Evolutionary conservation across 2,888 invertebrate genomes (phyloP).

Genomic region (Drosophila histrio): DNA sequence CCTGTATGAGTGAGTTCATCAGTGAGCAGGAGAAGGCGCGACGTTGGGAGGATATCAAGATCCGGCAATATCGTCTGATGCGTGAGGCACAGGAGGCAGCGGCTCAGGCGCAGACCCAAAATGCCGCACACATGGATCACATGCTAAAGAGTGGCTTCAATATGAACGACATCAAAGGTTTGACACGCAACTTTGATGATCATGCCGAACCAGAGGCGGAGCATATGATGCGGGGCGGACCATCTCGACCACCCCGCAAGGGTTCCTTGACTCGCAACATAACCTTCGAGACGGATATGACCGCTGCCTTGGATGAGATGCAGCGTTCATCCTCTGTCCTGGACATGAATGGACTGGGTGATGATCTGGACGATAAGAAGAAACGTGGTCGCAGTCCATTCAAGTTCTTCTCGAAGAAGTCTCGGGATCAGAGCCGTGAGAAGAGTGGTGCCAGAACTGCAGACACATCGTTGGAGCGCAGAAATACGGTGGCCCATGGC

Average conservation of each 20-base stretch:
- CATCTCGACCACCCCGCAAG: constrained; percentile 90
- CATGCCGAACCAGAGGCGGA: constrained; percentile 89
- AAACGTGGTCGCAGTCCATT: constrained; percentile 96
- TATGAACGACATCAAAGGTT: constrained; percentile 96
- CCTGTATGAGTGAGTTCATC: constrained; percentile 93
- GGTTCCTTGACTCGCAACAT: constrained; percentile 88
- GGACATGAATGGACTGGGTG: constrained; percentile 88
- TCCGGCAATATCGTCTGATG: constrained; percentile 91
- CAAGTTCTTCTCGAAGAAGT: constrained; percentile 94
- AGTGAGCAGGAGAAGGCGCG: constrained; percentile 93
- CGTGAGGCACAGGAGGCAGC: constrained; percentile 87
- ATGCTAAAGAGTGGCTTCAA: constrained; percentile 96
- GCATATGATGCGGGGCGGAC: constrained; percentile 86
- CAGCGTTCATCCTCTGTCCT: constrained; percentile 91
- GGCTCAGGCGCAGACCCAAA: constrained; percentile 78
- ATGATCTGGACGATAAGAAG: constrained; percentile 88
- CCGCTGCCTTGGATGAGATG: constrained; percentile 84
- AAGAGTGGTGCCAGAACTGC: constrained; percentile 83
- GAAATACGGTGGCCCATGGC: constrained; percentile 84
- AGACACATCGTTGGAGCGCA: constrained; percentile 82
- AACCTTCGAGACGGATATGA: constrained; percentile 83
- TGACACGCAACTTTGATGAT: constrained; percentile 94
- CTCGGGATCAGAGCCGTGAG: constrained; percentile 88
- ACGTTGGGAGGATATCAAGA: constrained; percentile 95
- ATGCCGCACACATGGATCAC: constrained; percentile 90